These are phyloP conservation scores for Chalcosyrphus nemorum DNA, from an alignment of 2,888 invertebrate genomes.

Conservation along the genomic window DNA sequence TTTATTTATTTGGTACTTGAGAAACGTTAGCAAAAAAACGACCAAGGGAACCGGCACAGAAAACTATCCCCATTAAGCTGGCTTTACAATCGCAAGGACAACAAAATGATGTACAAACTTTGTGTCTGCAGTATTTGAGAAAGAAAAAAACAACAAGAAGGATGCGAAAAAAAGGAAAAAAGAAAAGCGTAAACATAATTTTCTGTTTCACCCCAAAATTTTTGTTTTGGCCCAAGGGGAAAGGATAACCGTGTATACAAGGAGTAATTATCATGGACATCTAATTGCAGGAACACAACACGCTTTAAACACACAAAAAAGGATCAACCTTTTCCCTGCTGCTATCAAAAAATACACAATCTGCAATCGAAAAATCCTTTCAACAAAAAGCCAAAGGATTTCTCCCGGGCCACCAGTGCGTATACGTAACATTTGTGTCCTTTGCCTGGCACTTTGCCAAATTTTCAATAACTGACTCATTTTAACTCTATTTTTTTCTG, in stretches of 20 bases:
- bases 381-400: neutral
- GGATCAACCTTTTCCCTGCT: no score
- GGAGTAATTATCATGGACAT: neutral
- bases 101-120: constrained; percentile 37
- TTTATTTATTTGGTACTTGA: constrained; percentile 17
- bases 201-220: neutral
- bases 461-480: constrained; percentile 14
- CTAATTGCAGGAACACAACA: neutral
- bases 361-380: neutral
- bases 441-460: constrained; percentile 25
- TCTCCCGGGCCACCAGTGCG: constrained; percentile 37
- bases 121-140: constrained; percentile 42
- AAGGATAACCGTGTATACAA: neutral
- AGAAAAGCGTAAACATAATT: neutral
- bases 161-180: neutral
- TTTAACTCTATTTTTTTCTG: neutral
- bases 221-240: neutral
- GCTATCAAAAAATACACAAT: no score
- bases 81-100: constrained; percentile 17
- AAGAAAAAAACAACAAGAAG: constrained; percentile 7
- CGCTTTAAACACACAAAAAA: no score
- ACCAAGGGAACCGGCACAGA: neutral
- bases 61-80: constrained; percentile 23
- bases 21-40: neutral
- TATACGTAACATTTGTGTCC: constrained; percentile 40